Evolutionary conservation across 2,797 vertebrate genomes (phyloP).

Genomic region (Alectoris magna): DNA sequence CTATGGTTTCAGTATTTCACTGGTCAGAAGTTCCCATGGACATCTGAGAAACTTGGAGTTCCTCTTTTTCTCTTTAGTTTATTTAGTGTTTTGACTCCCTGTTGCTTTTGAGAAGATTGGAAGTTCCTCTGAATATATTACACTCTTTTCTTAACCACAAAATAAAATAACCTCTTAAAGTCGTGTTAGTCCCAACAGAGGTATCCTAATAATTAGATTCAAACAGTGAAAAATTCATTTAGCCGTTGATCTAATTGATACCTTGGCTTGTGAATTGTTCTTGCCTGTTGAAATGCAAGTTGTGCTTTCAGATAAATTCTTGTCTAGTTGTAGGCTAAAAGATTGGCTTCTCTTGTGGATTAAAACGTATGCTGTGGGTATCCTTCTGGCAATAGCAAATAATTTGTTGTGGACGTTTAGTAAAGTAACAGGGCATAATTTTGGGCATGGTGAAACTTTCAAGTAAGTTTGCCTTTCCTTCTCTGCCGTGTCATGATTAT

Average conservation of each 20-base stretch:
- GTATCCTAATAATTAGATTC: neutral
- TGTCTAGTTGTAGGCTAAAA: neutral
- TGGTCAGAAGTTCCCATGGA: neutral
- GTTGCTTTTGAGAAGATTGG: neutral
- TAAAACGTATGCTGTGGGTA: neutral
- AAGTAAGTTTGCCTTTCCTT: conserved; percentile 29
- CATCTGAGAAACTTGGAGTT: neutral
- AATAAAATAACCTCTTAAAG: conserved; percentile 9
- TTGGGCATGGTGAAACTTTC: conserved; percentile 33
- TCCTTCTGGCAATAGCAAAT: neutral
- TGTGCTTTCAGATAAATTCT: neutral
- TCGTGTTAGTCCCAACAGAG: neutral
- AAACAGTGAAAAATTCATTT: neutral
- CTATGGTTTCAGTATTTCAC: neutral
- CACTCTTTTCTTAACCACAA: neutral
- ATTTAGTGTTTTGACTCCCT: neutral
- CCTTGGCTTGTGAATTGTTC: neutral
- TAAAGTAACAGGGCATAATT: conserved; percentile 41
- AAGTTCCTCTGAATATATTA: neutral
- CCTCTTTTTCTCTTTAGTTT: neutral
- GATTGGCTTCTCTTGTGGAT: neutral
- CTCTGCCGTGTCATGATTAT: conserved; percentile 20
- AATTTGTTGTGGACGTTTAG: conserved; percentile 44
- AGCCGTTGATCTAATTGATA: neutral
- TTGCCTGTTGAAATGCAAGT: neutral